A percentile compares a stretch with the other conserved stretches of the same genome.
phyloP scores from a whole-genome alignment of 2,888 invertebrate genomes.

The Blomia tropicalis region DNA sequence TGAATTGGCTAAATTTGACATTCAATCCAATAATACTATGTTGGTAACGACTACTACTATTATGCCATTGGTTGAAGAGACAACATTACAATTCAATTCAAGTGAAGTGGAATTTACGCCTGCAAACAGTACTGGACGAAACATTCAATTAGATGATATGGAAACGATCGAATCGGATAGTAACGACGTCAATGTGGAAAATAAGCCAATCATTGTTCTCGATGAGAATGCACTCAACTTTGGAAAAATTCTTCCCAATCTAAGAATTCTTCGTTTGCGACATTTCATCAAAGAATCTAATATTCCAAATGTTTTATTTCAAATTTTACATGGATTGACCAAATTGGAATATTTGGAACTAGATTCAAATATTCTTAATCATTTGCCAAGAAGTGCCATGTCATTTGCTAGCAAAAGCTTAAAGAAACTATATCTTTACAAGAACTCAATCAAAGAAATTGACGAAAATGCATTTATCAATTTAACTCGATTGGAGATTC shows the following conservation, averaged over 20 bases:
- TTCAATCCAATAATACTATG: not conserved
- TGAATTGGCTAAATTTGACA: not conserved
- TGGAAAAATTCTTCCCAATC: conserved; percentile 20
- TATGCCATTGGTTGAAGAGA: not conserved
- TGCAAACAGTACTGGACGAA: not conserved
- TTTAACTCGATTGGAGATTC: conserved; percentile 53
- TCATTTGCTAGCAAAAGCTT: conserved; percentile 16
- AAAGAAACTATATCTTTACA: conserved; percentile 30
- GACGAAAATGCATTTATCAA: conserved; percentile 51
- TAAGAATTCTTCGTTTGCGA: conserved; percentile 18
- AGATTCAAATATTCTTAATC: conserved; percentile 16
- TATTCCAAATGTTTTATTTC: conserved; percentile 16
- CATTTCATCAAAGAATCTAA: conserved; percentile 16
- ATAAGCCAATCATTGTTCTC: not conserved
- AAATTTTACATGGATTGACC: conserved; percentile 20
- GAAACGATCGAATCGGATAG: not conserved
- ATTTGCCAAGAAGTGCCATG: conserved; percentile 2
- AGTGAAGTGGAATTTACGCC: too few relatives aligned
- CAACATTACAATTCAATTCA: not conserved
- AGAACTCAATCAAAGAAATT: conserved; percentile 56
- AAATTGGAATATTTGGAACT: conserved; percentile 23
- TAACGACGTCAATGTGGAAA: not conserved
- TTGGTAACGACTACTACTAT: not conserved
- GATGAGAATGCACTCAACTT: conserved; percentile 23
- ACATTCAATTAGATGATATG: not conserved